A percentile compares a stretch with the other conserved stretches of the same genome.
These are phyloP conservation scores for Tachyglossus aculeatus DNA, from an alignment of 2,797 vertebrate genomes.

Conservation along the genomic window DNA sequence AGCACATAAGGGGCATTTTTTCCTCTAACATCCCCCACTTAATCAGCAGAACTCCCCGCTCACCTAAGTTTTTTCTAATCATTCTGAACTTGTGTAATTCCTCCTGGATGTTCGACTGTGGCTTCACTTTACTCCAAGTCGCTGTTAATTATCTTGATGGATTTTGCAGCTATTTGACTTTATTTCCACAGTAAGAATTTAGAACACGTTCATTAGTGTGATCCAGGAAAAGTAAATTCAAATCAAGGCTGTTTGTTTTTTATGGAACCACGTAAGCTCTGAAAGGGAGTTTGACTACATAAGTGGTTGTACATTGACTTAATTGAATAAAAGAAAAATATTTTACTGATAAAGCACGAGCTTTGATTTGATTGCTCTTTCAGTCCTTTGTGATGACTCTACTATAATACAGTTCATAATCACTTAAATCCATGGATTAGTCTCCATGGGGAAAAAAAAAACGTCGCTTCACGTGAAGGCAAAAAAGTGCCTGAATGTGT, in stretches of 20 bases:
- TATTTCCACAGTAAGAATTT: background rate
- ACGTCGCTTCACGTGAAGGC: no score
- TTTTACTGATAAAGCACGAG: conserved; percentile 1
- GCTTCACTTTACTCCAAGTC: conserved; percentile 8
- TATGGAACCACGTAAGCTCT: background rate
- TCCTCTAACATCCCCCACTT: fast-evolving
- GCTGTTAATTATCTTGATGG: background rate
- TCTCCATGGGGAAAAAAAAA: no score
- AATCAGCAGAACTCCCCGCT: background rate
- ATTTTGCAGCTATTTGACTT: background rate
- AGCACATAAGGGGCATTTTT: fast-evolving
- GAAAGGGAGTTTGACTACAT: conserved; percentile 14
- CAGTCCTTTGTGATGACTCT: background rate
- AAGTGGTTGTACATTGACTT: conserved; percentile 16
- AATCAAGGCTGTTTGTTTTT: background rate
- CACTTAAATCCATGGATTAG: no score
- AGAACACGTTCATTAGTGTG: background rate
- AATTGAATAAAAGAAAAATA: conserved; percentile 49
- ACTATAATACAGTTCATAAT: no score
- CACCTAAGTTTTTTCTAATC: no score
- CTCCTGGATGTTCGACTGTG: background rate
- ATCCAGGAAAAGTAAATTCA: conserved; percentile 21
- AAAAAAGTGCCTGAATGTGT: no score
- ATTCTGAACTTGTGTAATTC: background rate
- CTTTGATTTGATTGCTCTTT: conserved; percentile 35